Percentiles rank a stretch among this genome's conserved stretches.
Evolutionary conservation across 1,140 invertebrate genomes (phyloP).

Genomic region (Zaprionus nigranus): DNA sequence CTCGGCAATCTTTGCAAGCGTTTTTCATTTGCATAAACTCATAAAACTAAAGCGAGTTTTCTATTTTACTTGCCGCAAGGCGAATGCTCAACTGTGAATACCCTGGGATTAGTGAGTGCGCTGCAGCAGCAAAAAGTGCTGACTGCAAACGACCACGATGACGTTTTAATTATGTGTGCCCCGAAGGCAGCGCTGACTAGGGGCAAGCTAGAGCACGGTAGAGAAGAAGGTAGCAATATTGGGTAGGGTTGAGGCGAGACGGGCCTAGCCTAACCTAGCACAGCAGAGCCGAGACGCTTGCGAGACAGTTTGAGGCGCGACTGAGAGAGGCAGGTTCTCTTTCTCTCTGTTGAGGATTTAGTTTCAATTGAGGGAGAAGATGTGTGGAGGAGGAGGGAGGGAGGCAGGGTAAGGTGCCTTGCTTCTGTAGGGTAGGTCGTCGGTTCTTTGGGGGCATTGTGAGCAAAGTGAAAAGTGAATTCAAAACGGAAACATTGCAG

Average conservation of each 20-base stretch:
- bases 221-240: neutral
- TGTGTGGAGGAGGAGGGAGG: neutral
- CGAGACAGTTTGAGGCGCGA: slow-evolving; percentile 61
- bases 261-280: slow-evolving; percentile 14
- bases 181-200: slow-evolving; percentile 42
- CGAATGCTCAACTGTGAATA: slow-evolving; percentile 4
- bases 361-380: slow-evolving; percentile 39
- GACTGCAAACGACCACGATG: slow-evolving; percentile 67
- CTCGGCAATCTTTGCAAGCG: neutral
- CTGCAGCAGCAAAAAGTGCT: slow-evolving; percentile 59
- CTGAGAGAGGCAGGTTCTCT: neutral
- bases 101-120: slow-evolving; percentile 27
- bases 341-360: too few species aligned
- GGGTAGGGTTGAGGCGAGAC: neutral
- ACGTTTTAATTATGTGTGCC: slow-evolving; percentile 82
- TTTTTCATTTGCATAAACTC: neutral
- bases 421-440: slow-evolving; percentile 10
- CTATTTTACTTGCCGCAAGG: neutral
- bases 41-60: neutral
- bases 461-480: slow-evolving; percentile 72
- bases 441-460: neutral
- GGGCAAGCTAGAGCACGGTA: slow-evolving; percentile 26
- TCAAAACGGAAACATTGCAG: slow-evolving; percentile 79
- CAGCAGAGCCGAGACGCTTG: slow-evolving; percentile 62
- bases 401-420: neutral